Conservation (phyloP, 2,113 vertebrate genomes). For the Muntiacus reevesi region DNA sequence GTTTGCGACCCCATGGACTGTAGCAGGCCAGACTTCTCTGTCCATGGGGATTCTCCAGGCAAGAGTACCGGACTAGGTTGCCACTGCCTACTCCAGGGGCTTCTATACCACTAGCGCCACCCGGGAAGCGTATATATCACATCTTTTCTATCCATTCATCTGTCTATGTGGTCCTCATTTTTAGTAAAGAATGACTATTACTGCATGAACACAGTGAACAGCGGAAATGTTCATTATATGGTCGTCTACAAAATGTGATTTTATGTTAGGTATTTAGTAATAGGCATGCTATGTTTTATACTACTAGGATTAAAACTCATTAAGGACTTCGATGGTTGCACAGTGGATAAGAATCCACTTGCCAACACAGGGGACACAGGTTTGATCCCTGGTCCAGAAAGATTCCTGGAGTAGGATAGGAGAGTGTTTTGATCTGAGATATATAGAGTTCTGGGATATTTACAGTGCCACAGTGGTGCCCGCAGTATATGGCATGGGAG, state of each 20-base stretch:
- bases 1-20: background rate
- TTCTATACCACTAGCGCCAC: background rate
- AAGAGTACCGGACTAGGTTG: background rate
- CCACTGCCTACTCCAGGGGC: background rate
- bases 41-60: background rate
- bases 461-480: background rate
- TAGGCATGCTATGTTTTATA: background rate
- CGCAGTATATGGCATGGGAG: background rate
- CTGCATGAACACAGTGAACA: background rate
- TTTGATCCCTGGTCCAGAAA: background rate
- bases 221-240: background rate
- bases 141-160: background rate
- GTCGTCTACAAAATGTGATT: background rate
- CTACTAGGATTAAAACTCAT: background rate
- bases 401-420: background rate
- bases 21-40: background rate
- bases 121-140: background rate
- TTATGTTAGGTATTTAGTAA: background rate
- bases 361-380: background rate
- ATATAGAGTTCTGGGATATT: background rate
- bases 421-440: background rate
- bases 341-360: background rate
- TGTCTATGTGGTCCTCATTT: background rate
- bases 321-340: background rate
- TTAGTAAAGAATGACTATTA: background rate